A percentile compares a stretch with the other conserved stretches of the same genome.
These are phyloP conservation scores for Clavelina lepadiformis DNA, from an alignment of 23 tunicate species.

Conservation along the genomic window DNA sequence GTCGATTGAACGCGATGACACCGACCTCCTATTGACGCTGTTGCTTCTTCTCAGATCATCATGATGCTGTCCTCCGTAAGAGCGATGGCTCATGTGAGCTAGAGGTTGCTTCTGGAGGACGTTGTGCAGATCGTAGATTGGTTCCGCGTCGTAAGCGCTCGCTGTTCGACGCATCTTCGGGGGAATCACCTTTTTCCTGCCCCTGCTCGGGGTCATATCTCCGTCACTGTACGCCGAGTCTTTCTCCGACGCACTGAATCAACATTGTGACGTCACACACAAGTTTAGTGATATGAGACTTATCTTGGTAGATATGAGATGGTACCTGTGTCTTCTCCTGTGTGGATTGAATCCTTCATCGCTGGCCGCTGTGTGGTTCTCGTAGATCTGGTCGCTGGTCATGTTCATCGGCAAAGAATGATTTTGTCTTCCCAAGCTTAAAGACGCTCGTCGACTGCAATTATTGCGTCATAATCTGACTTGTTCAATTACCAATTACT, in stretches of 20 bases:
- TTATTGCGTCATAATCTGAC: no score
- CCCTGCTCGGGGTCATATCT: slow-evolving; percentile 32
- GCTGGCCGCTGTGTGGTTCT: slow-evolving; percentile 15
- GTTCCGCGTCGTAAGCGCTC: slow-evolving; percentile 23
- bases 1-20: background rate
- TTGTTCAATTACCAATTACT: no score
- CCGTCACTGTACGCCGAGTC: slow-evolving; percentile 96
- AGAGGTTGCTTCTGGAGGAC: slow-evolving; percentile 53
- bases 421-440: slow-evolving; percentile 25
- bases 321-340: slow-evolving; percentile 35
- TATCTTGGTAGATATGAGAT: background rate
- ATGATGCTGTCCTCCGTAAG: slow-evolving; percentile 13
- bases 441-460: slow-evolving; percentile 2
- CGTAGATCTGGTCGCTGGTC: slow-evolving; percentile 31
- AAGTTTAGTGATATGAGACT: no score
- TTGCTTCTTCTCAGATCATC: slow-evolving; percentile 3
- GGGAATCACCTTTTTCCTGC: slow-evolving; percentile 30
- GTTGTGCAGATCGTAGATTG: background rate
- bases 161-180: slow-evolving; percentile 72
- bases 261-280: background rate
- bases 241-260: slow-evolving; percentile 67
- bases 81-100: slow-evolving; percentile 40
- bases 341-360: background rate
- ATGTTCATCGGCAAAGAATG: slow-evolving; percentile 40
- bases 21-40: background rate